A percentile compares a stretch with the other conserved stretches of the same genome.
Evolutionary conservation across 2,888 invertebrate species (phyloP).

Genomic region (Taenaris catops): DNA sequence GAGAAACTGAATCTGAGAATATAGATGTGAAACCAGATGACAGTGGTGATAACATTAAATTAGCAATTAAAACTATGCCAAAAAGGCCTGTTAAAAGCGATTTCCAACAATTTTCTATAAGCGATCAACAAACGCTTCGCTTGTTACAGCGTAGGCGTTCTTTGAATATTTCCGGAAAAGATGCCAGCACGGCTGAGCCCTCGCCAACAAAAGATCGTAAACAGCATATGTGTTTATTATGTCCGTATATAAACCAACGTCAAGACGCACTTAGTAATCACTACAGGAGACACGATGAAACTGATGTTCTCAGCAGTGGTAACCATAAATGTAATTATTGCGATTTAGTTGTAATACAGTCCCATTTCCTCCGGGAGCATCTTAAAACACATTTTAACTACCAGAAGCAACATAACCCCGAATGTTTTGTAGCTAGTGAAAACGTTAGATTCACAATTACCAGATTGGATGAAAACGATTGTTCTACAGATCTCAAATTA

Average conservation of each 20-base stretch:
- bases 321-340: constrained; percentile 89
- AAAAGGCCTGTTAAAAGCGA: constrained; percentile 60
- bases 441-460: constrained; percentile 78
- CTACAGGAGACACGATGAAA: constrained; percentile 83
- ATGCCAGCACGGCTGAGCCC: constrained; percentile 51
- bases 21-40: constrained; percentile 46
- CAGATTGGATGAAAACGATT: constrained; percentile 59
- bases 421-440: constrained; percentile 81
- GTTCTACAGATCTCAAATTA: constrained; percentile 58
- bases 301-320: constrained; percentile 76
- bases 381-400: constrained; percentile 86
- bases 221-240: constrained; percentile 85
- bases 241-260: constrained; percentile 89
- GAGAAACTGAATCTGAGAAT: constrained; percentile 37
- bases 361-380: constrained; percentile 88
- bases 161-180: constrained; percentile 53
- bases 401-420: constrained; percentile 75
- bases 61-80: constrained; percentile 71
- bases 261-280: constrained; percentile 88
- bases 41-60: constrained; percentile 51
- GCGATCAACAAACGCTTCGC: constrained; percentile 82
- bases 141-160: constrained; percentile 76
- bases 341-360: constrained; percentile 88
- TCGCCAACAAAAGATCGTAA: constrained; percentile 79
- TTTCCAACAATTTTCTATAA: constrained; percentile 77